Base-by-base conservation (phyloP, 2,888 invertebrate species). In the Lepeophtheirus nordmannii region DNA sequence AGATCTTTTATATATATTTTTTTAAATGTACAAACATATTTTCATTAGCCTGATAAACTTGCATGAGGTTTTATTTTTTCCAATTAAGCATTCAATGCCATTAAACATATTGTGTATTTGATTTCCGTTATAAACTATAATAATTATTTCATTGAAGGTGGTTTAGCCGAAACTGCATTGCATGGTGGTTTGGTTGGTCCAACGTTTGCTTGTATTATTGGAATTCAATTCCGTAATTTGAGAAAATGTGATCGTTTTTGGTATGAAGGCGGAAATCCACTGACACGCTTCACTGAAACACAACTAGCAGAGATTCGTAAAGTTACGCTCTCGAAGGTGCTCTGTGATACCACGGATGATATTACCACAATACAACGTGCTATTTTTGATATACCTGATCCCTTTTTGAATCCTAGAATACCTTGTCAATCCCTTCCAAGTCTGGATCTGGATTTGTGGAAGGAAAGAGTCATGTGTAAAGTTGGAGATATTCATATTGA, bases 261-360 rank as follows among this genome's bases (percentile, higher is more conserved):
- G 78, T 75, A 75, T 69, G 78, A 78, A 70, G 78, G 75, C 67
- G 72, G 73, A 20, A 75, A 77, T 68, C 77, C 78, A 9, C 73
- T 77, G 53, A 72, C 77, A 12, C 72, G 78, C 58, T 78, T 79
- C 70, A 78, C 77, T 0, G 67, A 76, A 82, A 84, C 81, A 56
- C 93, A 94, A 81, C 77, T 93, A 17, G 76, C 78, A 0, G 87
- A 91, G 75, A 83, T 96, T 65, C 82, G 88, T n/a, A 78, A 78
- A 71, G 71, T 74, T 5, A 74, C 75, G 0, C 71, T 81, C 17
- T 75, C 80, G 10, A 74, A 76, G 69, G 71, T 81, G 0, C 72
- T 81, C 40, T 81, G 81, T 71, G 77, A 79, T 69, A 80, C 79
- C 72, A 75, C 76, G 2, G 80, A 80, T 70, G 72, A 74, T 53